phyloP scores from a whole-genome alignment of 2,888 invertebrate genomes.

The Eumacrocentrus americanus region DNA sequence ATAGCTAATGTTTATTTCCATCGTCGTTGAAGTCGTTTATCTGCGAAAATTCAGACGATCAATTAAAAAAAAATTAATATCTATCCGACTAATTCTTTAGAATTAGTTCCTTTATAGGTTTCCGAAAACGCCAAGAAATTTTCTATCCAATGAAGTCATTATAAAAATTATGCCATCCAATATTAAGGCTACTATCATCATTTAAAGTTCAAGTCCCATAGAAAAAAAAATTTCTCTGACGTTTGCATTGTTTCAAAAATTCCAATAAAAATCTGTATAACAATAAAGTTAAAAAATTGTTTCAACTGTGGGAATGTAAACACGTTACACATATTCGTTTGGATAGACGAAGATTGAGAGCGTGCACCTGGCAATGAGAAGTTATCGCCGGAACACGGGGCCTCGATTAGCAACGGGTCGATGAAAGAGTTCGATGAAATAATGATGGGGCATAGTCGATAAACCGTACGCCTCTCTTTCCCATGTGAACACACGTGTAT shows the following conservation, averaged over 20 bases:
- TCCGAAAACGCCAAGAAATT: no score
- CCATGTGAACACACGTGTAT: conserved; percentile 35
- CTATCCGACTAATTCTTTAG: background rate
- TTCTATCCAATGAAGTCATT: background rate
- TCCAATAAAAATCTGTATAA: no score
- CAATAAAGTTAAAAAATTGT: no score
- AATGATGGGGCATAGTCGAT: conserved; percentile 55
- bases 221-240: no score
- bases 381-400: conserved; percentile 32
- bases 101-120: no score
- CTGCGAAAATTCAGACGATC: conserved; percentile 9
- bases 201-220: no score
- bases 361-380: conserved; percentile 30
- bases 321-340: background rate
- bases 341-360: conserved; percentile 9
- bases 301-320: no score
- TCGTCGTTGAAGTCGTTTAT: background rate
- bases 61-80: no score
- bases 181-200: no score
- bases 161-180: no score
- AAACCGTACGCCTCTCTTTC: conserved; percentile 49
- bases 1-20: background rate
- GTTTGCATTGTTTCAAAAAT: no score
- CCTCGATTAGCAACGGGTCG: conserved; percentile 43
- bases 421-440: conserved; percentile 59